Evolutionary conservation across 2,888 invertebrate species (phyloP), one percentile per base, ranked within the genome.

Genomic region (Actias luna): DNA sequence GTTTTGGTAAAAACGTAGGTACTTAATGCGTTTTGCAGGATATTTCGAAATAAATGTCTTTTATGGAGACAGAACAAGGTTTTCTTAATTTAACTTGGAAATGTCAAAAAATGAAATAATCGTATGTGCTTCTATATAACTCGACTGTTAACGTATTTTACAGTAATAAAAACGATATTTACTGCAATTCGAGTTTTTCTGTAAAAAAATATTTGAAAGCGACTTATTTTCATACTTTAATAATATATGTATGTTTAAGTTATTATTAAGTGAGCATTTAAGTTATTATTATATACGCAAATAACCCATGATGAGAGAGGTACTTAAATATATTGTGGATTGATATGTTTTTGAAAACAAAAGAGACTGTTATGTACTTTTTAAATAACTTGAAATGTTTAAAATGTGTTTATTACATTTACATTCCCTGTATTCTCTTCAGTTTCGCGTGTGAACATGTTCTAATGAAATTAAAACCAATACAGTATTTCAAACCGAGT

Each of bases 291-390:
- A 80, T 77, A 75, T 85, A 84, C 76, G 72, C 77, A 77, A 78
- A 84, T 74, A 71, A 75, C 80, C 79, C 71, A 67, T 81, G 80
- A n/a, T n/a, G n/a, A n/a, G n/a, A n/a, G n/a, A 82, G 81, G 85
- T 89, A 90, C 89, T 90, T 89, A 87, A 83, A 88, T 85, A 87
- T 84, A 80, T 82, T 72, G n/a, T n/a, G 85, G 87, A 85, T 88
- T 90, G 85, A 80, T 82, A 27, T 69, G 27, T 46, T n/a, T n/a
- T 39, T 61, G 59, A 67, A 67, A 85, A 88, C 87, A 84, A 46
- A 87, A 89, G 91, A 92, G 92, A 92, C 92, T 92, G 92, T 86
- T 86, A 86, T 89, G 87, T 89, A 89, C 88, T 89, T 87, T 86
- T 71, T 78, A 76, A 67, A 67, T 82, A 82, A 78, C 14, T 55